These are phyloP conservation scores for Digitonthophagus gazella DNA, from an alignment of 2,888 invertebrate genomes.

Conservation along the genomic window DNA sequence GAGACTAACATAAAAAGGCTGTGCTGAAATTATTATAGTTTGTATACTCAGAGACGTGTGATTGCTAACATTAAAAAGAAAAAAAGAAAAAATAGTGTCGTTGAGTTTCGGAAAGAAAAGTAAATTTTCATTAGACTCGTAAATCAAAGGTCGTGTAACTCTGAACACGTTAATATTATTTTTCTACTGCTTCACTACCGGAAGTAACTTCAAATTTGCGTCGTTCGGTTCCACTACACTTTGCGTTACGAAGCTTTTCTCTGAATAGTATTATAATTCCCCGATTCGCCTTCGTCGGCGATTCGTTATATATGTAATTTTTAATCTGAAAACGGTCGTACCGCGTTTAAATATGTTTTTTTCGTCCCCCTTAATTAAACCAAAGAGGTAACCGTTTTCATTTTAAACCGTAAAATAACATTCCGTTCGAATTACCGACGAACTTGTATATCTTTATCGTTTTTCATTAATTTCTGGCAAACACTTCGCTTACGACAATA, in stretches of 20 bases:
- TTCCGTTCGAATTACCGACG: not conserved
- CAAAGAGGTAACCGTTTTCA: not conserved
- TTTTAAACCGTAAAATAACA: not conserved
- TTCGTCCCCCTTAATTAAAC: too few relatives aligned
- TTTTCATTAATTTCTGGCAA: not conserved
- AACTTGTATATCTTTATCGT: not conserved
- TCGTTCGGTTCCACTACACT: not conserved
- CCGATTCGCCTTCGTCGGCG: not conserved
- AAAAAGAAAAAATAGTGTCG: not conserved
- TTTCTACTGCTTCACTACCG: not conserved
- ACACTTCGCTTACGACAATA: not conserved
- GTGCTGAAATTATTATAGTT: conserved; percentile 36
- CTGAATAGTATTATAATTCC: not conserved
- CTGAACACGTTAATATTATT: not conserved
- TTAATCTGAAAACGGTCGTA: not conserved
- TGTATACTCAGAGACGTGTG: conserved; percentile 29
- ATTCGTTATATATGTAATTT: not conserved
- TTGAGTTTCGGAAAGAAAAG: not conserved
- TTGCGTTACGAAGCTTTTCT: not conserved
- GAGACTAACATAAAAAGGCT: conserved; percentile 39
- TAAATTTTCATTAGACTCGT: not conserved
- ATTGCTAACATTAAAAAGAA: conserved; percentile 22
- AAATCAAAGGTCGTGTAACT: not conserved
- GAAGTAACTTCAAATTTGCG: not conserved
- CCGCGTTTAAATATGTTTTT: too few relatives aligned